A percentile compares a stretch with the other conserved stretches of the same genome.
Evolutionary conservation across 2,888 invertebrate genomes (phyloP).

Genomic region (Xestia ashworthii): DNA sequence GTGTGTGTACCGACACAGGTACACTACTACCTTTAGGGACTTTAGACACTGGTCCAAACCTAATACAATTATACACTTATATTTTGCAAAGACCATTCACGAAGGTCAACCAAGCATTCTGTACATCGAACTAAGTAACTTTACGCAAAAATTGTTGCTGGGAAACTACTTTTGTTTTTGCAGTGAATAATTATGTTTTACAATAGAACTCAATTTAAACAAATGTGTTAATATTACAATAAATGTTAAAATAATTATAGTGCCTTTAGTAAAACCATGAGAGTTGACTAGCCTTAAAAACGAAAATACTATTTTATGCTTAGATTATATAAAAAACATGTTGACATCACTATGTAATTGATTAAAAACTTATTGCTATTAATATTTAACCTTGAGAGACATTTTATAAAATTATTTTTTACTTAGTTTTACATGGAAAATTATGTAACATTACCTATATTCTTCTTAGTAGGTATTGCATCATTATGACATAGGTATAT

Average conservation of each 20-base stretch:
- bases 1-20: neutral
- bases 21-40: too few species aligned
- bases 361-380: neutral
- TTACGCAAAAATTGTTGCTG: too few species aligned
- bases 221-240: too few species aligned
- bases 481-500: neutral
- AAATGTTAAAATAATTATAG: too few species aligned
- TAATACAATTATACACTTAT: too few species aligned
- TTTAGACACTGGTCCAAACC: too few species aligned
- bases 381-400: neutral
- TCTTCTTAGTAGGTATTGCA: constrained; percentile 1
- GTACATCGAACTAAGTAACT: too few species aligned
- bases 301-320: neutral
- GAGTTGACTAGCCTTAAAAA: neutral
- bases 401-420: neutral
- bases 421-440: neutral
- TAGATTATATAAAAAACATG: neutral
- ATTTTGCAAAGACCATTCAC: too few species aligned
- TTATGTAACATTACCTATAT: constrained; percentile 6
- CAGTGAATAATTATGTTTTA: too few species aligned
- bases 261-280: neutral
- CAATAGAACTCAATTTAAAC: too few species aligned
- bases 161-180: too few species aligned
- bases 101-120: too few species aligned
- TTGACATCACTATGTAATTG: neutral